Base-by-base conservation (phyloP, 35 echinoderm and acorn worm species). In the Heliocidaris erythrogramma region DNA sequence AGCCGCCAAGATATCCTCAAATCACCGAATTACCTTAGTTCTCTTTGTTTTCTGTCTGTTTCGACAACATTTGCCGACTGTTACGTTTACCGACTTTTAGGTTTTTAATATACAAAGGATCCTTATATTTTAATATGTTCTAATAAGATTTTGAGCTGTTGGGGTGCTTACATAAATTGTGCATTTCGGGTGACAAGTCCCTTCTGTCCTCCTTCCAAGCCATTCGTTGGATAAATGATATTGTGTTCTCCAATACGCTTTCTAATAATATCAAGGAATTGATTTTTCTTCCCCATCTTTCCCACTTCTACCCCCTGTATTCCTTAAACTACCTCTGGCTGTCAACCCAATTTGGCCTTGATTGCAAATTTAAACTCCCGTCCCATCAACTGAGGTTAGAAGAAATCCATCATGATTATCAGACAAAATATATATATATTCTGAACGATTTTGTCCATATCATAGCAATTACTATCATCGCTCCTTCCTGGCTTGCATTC, bases 391-490 rank as follows among this genome's bases (percentile, higher is more conserved):
- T 0, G 65, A 78, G 65, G 65, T 78, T 78, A 18, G 21, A 24
- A 27, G 65, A 5, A n/a, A 78, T 78, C 65, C 65, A 78, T 78
- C 65, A 78, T 27, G 65, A 78, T 78, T 78, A 78, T 18, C 65
- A 78, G 65, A 27, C 21, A 18, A 56, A 78, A 78, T 7, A 78
- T 18, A 27, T 78, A 18, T 27, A 27, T 78, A 78, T 78, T 78
- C 65, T 78, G 65, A 78, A 78, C 65, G 65, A 78, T 78, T 78
- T 78, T 78, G 65, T 18, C 18, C 14, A 78, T 78, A 78, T 78
- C 65, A 78, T 78, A 17, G 65, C 65, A 78, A 78, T 78, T 78
- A 78, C 18, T 78, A 78, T 78, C 65, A 78, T 78, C 65, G 65
- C 65, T 78, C 65, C 65, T 78, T 78, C 65, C 65, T 78, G 65